Percentiles rank a stretch among this genome's conserved stretches.
Evolutionary conservation across 1,140 invertebrate species (phyloP).

Genomic region (Lineus longissimus): DNA sequence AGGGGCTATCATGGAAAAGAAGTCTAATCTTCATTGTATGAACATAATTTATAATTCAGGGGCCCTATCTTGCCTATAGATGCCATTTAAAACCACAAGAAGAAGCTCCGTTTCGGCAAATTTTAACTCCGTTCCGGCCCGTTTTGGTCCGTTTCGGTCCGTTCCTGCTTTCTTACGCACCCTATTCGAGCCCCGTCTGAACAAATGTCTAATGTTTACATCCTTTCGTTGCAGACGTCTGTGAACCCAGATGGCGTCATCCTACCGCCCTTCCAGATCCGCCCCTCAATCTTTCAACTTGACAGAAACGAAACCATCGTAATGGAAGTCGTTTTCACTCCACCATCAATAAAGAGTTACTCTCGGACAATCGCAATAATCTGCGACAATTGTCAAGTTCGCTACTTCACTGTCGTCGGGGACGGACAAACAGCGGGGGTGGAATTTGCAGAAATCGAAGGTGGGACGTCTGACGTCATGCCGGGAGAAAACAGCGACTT

Average conservation of each 20-base stretch:
- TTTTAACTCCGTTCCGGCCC: too few species aligned
- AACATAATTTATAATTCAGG: too few species aligned
- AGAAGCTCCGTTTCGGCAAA: too few species aligned
- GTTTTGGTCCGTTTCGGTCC: too few species aligned
- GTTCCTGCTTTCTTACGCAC: too few species aligned
- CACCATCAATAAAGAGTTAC: constrained; percentile 32
- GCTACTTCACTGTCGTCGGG: constrained; percentile 45
- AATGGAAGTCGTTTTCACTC: constrained; percentile 47
- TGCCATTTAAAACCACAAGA: too few species aligned
- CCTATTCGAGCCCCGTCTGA: too few species aligned
- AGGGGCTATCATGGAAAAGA: too few species aligned
- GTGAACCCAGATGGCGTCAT: constrained; percentile 31
- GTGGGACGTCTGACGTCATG: constrained; percentile 27
- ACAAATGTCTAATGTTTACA: too few species aligned
- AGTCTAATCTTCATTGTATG: too few species aligned
- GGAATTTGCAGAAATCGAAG: constrained; percentile 37
- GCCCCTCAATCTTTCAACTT: constrained; percentile 49
- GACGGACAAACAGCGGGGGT: constrained; percentile 39
- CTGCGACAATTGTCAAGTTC: constrained; percentile 53
- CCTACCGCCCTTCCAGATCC: constrained; percentile 46
- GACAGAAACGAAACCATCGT: constrained; percentile 33
- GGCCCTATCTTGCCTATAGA: too few species aligned
- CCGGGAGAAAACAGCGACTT: constrained; percentile 41
- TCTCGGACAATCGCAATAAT: constrained; percentile 41
- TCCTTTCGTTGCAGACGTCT: constrained; percentile 31